These are phyloP conservation scores for Syrrhaptes paradoxus DNA, from an alignment of 2,113 vertebrate species.

Conservation along the genomic window DNA sequence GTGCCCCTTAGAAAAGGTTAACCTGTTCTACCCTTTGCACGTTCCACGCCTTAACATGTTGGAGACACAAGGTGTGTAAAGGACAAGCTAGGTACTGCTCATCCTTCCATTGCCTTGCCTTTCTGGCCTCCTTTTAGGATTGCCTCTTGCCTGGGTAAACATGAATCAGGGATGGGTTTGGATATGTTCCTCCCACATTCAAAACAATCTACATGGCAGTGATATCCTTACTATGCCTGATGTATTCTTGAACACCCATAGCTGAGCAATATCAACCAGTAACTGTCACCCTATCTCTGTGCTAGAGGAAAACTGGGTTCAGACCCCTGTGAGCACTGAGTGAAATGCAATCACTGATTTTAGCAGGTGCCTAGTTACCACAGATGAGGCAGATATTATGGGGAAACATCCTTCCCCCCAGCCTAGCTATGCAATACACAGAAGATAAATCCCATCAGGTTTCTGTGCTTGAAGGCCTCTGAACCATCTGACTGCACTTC, in stretches of 20 bases:
- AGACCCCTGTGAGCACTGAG: background rate
- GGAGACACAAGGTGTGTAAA: background rate
- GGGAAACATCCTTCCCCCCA: background rate
- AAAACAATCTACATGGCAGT: background rate
- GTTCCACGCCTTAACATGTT: background rate
- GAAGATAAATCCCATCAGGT: background rate
- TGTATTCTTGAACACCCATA: background rate
- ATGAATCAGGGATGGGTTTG: slow-evolving; percentile 57
- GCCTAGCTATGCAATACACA: background rate
- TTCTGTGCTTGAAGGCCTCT: background rate
- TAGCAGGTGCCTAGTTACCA: background rate
- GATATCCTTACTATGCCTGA: background rate
- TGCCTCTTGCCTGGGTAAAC: background rate
- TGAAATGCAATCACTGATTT: background rate
- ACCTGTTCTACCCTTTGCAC: background rate
- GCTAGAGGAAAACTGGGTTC: background rate
- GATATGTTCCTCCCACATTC: background rate
- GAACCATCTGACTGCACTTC: background rate
- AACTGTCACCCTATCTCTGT: background rate
- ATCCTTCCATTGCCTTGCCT: background rate
- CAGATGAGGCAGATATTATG: background rate
- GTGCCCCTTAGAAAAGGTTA: background rate
- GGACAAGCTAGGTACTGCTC: background rate
- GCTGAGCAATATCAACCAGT: background rate
- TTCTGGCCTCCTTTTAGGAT: background rate